Evolutionary conservation across 64 coral and sea anemone species (phyloP), one percentile per base, ranked within the genome.

Genomic region (Dendronephthya gigantea): DNA sequence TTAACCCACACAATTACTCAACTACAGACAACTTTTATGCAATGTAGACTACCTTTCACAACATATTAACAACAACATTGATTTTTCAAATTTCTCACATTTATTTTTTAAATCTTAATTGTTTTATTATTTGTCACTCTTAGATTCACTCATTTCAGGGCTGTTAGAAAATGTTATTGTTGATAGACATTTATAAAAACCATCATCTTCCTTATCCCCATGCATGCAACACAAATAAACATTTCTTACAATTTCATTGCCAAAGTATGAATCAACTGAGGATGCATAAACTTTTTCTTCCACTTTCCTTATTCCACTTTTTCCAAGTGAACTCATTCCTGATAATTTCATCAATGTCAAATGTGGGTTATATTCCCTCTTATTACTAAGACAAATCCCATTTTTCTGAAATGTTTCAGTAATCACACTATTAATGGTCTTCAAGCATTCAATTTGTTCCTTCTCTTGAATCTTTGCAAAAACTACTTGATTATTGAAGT

Each of bases 201-300:
- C 95, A 87, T 97, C 92, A 74, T 88, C 39, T 50, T 93, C 82
- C 83, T 90, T 93, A 36, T 47, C 68, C 36, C 90, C 52, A 83
- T 76, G 59, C 95, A 98, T 98, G 69, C 92, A 93, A 66, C 95
- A 98, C 48, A 98, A 86, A 48, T 90, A 84, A 36, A 98, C 62
- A 31, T 68, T 52, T 82, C 16, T 58, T 29, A 93, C 92, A 51
- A 41, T 52, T 38, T 98, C 95, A 30, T 89, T 82, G 23, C 95
- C 95, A 86, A 98, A 90, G 66, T 72, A 48, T n/a, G 70, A 51
- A n/a, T 90, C 85, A 82, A 88, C 28, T 45, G 72, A 91, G 83
- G 39, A 40, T 82, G 82, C 40, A 87, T 98, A 98, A 62, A 76
- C 70, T 79, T 98, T 92, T 35, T 85, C 52, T 49, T 87, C 92